These are phyloP conservation scores for Sycophaga agraensis DNA, from an alignment of 1,140 invertebrate species.

Conservation along the genomic window DNA sequence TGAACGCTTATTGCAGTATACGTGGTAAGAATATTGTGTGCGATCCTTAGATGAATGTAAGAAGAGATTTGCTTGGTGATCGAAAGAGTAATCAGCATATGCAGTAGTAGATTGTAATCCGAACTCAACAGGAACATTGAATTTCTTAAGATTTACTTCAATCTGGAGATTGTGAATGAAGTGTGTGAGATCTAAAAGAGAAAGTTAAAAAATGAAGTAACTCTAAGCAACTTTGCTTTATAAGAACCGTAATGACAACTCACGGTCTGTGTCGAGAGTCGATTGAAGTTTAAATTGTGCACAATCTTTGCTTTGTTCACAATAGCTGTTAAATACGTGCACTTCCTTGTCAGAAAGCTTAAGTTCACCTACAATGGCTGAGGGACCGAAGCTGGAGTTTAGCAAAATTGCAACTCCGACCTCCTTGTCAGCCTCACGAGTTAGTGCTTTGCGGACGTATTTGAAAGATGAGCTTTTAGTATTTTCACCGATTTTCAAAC, in stretches of 20 bases:
- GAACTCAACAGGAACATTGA: constrained; percentile 71
- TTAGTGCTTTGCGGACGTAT: constrained; percentile 65
- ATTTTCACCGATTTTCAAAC: constrained; percentile 66
- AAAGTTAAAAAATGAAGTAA: neutral
- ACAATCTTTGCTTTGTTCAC: constrained; percentile 76
- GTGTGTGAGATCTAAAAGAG: constrained; percentile 40
- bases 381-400: constrained; percentile 58
- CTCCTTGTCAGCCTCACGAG: constrained; percentile 62
- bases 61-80: constrained; percentile 70
- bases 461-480: constrained; percentile 71
- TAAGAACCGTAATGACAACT: constrained; percentile 34
- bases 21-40: constrained; percentile 68
- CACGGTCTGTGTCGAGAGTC: constrained; percentile 59
- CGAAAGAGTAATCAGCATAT: constrained; percentile 60
- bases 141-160: constrained; percentile 68
- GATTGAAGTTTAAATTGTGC: constrained; percentile 70
- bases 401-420: constrained; percentile 60
- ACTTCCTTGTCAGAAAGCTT: constrained; percentile 71
- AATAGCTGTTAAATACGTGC: constrained; percentile 69
- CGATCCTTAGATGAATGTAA: constrained; percentile 65
- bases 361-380: constrained; percentile 63
- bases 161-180: constrained; percentile 61
- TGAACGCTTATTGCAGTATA: constrained; percentile 64
- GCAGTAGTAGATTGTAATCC: constrained; percentile 66
- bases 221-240: neutral